Base-by-base conservation (phyloP, 2,113 vertebrate species). In the Leptodactylus fuscus region DNA sequence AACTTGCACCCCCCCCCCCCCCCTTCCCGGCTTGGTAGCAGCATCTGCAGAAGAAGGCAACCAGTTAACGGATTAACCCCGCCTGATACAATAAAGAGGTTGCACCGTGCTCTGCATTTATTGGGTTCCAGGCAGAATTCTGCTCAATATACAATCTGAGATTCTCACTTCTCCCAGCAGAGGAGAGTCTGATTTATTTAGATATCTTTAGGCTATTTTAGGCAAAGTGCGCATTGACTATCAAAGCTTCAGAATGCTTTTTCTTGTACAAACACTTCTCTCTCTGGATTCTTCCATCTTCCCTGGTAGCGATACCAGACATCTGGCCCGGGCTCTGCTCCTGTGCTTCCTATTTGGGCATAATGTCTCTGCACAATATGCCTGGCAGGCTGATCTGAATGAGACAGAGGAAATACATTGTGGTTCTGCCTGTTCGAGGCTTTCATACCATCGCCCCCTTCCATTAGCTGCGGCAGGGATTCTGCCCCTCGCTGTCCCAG, bases 121-220 rank as follows among this genome's bases (percentile, higher is more conserved):
- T 12, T 58, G 51, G 51, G 34, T 13, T 36, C 32, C 0, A 36
- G 51, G 76, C 51, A 22, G 41, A 27, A 49, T 24, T 77, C 48
- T 38, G 32, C 75, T 78, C 49, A 58, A 41, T 41, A 38, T 58
- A 55, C 76, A 38, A n/a, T 79, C 20, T 79, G 76, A 79, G 46
- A 5, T 81, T 62, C 24, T 22, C 78, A 18, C 34, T 62, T 65
- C 38, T 60, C 78, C 58, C 78, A 27, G 58, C 60, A 20, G 38
- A 29, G 20, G 10, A 13, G 38, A 62, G 78, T 32, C 58, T 81
- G 58, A 81, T 81, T 81, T 81, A 65, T 65, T 81, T 81, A 65
- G 53, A 81, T 65, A 65, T 65, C 78, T 81, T 81, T 41, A 65
- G 55, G 78, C 78, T 65, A 65, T 81, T 81, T 79, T 41, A 58